phyloP scores from a whole-genome alignment of 1,140 invertebrate genomes.

The Whitmania pigra region DNA sequence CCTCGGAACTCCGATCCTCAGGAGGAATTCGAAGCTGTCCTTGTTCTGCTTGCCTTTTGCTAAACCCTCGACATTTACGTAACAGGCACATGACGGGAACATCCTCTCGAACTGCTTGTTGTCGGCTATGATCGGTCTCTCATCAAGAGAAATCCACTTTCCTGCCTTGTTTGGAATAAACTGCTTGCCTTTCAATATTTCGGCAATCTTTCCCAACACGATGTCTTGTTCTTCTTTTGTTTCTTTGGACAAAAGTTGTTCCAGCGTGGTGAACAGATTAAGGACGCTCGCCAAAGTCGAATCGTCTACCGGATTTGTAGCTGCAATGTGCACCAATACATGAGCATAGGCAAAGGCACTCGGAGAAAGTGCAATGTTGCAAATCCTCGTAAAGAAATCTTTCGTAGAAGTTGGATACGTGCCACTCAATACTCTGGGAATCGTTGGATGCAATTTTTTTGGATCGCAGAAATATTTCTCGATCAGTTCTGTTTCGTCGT shows the following conservation, averaged over 20 bases:
- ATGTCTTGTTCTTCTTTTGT: too few species aligned
- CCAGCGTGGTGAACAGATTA: too few species aligned
- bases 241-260: too few species aligned
- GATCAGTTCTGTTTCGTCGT: slow-evolving; percentile 32
- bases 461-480: slow-evolving; percentile 27
- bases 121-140: slow-evolving; percentile 34
- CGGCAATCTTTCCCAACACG: too few species aligned
- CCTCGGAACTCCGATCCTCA: slow-evolving; percentile 28
- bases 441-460: background rate
- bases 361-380: background rate
- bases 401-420: background rate
- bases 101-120: slow-evolving; percentile 33
- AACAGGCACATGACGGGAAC: slow-evolving; percentile 26
- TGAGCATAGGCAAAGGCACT: background rate
- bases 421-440: slow-evolving; percentile 5
- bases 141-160: slow-evolving; percentile 30
- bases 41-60: too few species aligned
- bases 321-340: background rate
- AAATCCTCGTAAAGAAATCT: slow-evolving; percentile 8
- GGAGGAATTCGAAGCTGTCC: slow-evolving; percentile 21
- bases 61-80: too few species aligned
- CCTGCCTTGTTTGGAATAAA: slow-evolving; percentile 29
- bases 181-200: too few species aligned
- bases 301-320: too few species aligned
- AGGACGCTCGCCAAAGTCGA: too few species aligned